Percentiles rank a stretch among this genome's conserved stretches.
Evolutionary conservation across 1,140 invertebrate species (phyloP).

Genomic region (Hormaphis cornu): DNA sequence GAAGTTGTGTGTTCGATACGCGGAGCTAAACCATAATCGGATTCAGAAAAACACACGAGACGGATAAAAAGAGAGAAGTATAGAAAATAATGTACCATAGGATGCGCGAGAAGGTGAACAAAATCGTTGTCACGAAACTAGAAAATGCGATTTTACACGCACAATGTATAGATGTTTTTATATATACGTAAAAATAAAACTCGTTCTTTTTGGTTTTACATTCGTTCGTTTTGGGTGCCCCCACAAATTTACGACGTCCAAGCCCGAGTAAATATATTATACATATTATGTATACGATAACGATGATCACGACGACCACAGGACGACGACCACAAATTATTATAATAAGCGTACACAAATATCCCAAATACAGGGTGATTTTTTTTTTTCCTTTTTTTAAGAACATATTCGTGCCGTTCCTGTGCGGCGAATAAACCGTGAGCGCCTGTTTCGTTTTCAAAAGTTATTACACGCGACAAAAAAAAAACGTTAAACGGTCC

Average conservation of each 20-base stretch:
- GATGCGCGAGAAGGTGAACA: no score
- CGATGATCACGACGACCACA: not conserved
- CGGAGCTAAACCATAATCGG: conserved; percentile 20
- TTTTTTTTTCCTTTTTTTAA: no score
- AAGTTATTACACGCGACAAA: no score
- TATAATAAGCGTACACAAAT: not conserved
- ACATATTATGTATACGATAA: not conserved
- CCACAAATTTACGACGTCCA: conserved; percentile 20
- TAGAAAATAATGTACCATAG: not conserved
- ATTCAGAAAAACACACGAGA: no score
- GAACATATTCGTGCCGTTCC: no score
- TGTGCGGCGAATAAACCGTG: no score
- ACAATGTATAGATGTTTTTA: not conserved
- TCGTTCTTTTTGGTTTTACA: conserved; percentile 1
- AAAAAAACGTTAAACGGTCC: no score
- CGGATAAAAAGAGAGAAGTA: not conserved
- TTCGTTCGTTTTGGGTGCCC: conserved; percentile 5
- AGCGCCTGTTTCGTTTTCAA: no score
- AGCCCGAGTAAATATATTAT: conserved; percentile 19
- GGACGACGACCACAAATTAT: not conserved
- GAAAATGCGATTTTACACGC: conserved; percentile 19
- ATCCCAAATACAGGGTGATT: not conserved
- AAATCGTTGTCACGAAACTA: conserved; percentile 25
- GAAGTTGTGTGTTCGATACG: no score
- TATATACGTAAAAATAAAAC: conserved; percentile 4